These are phyloP conservation scores for Dicranocentrus wangi DNA, from an alignment of 2,888 invertebrate species.

Conservation along the genomic window DNA sequence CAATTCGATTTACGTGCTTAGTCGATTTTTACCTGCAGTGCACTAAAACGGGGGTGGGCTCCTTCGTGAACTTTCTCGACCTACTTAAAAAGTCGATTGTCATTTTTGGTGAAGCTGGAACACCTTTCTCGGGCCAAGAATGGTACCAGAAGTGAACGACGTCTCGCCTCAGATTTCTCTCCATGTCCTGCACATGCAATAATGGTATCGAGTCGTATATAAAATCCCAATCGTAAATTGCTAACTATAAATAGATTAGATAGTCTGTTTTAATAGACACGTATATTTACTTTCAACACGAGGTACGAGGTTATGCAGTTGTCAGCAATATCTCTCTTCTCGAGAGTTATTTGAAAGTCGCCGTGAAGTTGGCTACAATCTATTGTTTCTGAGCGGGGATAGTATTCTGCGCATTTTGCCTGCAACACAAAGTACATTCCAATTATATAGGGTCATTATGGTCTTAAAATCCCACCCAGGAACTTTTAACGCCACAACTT, in stretches of 20 bases:
- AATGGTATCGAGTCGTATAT: too few species aligned
- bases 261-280: too few species aligned
- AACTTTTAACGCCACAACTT: constrained; percentile 73
- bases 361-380: constrained; percentile 91
- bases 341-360: constrained; percentile 89
- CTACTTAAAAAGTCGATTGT: constrained; percentile 91
- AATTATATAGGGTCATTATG: too few species aligned
- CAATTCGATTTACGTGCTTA: too few species aligned
- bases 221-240: constrained; percentile 73
- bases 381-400: constrained; percentile 92
- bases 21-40: constrained; percentile 84
- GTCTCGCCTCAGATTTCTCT: constrained; percentile 88
- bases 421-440: constrained; percentile 74
- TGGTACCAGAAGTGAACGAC: constrained; percentile 94
- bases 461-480: too few species aligned
- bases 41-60: constrained; percentile 84
- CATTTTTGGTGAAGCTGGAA: constrained; percentile 87
- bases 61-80: constrained; percentile 80
- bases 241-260: not conserved
- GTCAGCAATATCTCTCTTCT: constrained; percentile 90
- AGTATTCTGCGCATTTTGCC: constrained; percentile 93
- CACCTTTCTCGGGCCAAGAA: constrained; percentile 90
- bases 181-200: constrained; percentile 85
- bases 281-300: constrained; percentile 81
- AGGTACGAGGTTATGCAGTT: constrained; percentile 92